Base-by-base conservation (phyloP, 2,797 vertebrate genomes). In the Australoheros facetus region DNA sequence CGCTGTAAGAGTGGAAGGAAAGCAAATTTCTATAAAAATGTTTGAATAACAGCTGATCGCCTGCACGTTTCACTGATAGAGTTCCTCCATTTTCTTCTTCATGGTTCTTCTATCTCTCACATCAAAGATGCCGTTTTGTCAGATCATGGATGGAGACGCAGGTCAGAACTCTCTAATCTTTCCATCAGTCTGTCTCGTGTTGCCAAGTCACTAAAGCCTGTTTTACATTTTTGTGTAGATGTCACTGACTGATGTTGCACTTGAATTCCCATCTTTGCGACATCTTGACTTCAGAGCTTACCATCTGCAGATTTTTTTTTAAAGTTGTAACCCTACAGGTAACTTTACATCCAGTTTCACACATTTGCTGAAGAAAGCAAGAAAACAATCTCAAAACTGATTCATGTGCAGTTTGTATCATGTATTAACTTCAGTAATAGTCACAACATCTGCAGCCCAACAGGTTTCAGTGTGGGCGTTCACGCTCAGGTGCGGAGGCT, bases 131-230 rank as follows among this genome's bases (percentile, higher is more conserved):
- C 2, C 0, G 0, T 66, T 28, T 66, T 48, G 23, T 66, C 1
- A 66, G 0, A 2, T 23, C 1, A 11, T 0, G 4, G 16, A 28
- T 1, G 0, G 42, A 66, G 26, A 66, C 16, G 8, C 3, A 28
- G 42, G 62, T 28, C 26, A 6, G 28, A 28, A 48, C 21, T 28
- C 10, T 10, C 17, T 21, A 12, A 66, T 28, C 39, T 48, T 48
- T 28, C 13, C 13, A 48, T 48, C 62, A 48, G 0, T 66, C 37
- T 17, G 17, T 26, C 60, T 11, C 17, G 21, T 45, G 23, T 64
- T 45, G 21, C 21, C 60, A 45, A 64, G 60, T 64, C 21, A 48
- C 42, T 48, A 9, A 7, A 66, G 39, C 39, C 39, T 48, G 9
- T 48, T 66, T 45, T 0, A 19, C 39, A 28, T 66, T 11, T 48